Evolutionary conservation across 2,113 vertebrate genomes (phyloP).

Genomic region (Alectura lathami): DNA sequence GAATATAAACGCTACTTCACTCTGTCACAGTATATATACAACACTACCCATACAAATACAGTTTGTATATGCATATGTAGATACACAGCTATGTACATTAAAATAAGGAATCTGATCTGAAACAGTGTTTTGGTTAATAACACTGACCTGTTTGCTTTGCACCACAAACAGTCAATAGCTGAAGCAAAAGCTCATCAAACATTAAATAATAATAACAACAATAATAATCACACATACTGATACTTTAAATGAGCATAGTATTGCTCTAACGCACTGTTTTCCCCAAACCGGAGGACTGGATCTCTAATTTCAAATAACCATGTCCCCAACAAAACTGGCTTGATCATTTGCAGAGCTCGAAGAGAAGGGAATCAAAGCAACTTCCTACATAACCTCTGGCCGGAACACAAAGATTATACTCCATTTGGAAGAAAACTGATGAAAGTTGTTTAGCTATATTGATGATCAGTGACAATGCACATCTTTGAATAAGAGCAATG

Average conservation of each 20-base stretch:
- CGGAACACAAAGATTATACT: conserved; percentile 28
- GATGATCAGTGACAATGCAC: neutral
- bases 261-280: conserved; percentile 14
- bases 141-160: neutral
- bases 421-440: neutral
- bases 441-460: conserved; percentile 23
- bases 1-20: conserved; percentile 10
- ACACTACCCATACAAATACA: neutral
- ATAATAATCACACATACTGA: neutral
- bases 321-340: conserved; percentile 15
- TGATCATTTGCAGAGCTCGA: conserved; percentile 17
- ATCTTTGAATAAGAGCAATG: conserved; percentile 48
- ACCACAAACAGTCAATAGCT: neutral
- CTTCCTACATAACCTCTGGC: conserved; percentile 54
- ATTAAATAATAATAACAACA: neutral
- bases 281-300: conserved; percentile 13
- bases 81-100: neutral
- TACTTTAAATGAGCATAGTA: neutral
- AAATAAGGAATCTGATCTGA: neutral
- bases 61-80: neutral
- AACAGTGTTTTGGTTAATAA: neutral
- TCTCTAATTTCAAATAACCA: conserved; percentile 22
- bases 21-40: neutral
- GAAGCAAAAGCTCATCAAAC: neutral
- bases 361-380: conserved; percentile 48